These are phyloP conservation scores for Latrodectus geometricus DNA, from an alignment of 1,140 invertebrate genomes.

Conservation along the genomic window DNA sequence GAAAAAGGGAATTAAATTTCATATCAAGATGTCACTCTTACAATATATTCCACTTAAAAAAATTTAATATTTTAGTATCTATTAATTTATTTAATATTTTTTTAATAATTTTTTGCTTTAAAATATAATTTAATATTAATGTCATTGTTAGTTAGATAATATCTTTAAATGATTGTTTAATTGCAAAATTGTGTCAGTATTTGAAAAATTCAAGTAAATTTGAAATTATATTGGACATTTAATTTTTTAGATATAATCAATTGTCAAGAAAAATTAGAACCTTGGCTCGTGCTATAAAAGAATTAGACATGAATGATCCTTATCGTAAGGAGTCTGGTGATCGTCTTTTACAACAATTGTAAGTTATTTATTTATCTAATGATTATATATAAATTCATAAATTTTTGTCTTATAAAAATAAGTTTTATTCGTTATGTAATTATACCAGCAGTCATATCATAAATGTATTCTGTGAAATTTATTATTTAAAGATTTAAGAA, in stretches of 20 bases:
- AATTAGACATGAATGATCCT: constrained; percentile 85
- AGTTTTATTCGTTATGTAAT: too few relatives aligned
- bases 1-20: background rate
- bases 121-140: too few relatives aligned
- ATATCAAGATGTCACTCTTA: background rate
- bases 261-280: constrained; percentile 88
- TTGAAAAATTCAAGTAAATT: background rate
- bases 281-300: constrained; percentile 90
- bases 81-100: too few relatives aligned
- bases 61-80: too few relatives aligned
- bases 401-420: too few relatives aligned
- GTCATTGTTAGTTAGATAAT: too few relatives aligned
- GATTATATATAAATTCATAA: too few relatives aligned
- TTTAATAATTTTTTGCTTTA: background rate
- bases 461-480: too few relatives aligned
- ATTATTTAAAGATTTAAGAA: too few relatives aligned
- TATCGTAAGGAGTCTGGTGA: constrained; percentile 88
- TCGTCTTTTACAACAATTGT: constrained; percentile 91
- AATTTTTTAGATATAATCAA: constrained; percentile 91
- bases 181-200: background rate
- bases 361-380: constrained; percentile 69
- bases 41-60: too few relatives aligned
- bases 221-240: background rate
- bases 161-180: background rate
- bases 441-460: too few relatives aligned